A percentile compares a stretch with the other conserved stretches of the same genome.
phyloP scores from a whole-genome alignment of 2,113 vertebrate species.

The Donacobius atricapilla region DNA sequence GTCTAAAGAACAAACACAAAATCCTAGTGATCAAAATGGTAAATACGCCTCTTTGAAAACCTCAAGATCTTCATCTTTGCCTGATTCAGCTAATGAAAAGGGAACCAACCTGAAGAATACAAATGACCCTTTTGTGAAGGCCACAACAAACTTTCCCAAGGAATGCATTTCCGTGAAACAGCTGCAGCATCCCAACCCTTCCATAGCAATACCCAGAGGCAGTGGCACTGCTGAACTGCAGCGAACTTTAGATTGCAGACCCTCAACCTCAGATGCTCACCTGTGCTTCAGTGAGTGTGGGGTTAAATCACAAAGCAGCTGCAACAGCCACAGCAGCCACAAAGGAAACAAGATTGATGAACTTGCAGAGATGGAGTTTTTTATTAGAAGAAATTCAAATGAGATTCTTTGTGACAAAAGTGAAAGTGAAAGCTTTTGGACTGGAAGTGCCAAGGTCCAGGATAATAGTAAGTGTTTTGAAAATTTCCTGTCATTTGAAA shows the following conservation, averaged over 20 bases:
- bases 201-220: constrained; percentile 26
- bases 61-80: background rate
- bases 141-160: constrained; percentile 44
- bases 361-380: constrained; percentile 25
- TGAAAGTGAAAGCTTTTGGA: constrained; percentile 65
- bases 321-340: constrained; percentile 11
- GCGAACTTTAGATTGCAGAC: constrained; percentile 62
- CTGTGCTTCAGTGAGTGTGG: constrained; percentile 30
- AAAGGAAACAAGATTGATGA: constrained; percentile 52
- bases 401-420: constrained; percentile 44
- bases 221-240: constrained; percentile 50
- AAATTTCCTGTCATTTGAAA: background rate
- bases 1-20: constrained; percentile 55
- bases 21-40: constrained; percentile 38
- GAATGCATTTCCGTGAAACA: constrained; percentile 39
- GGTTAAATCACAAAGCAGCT: constrained; percentile 21
- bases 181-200: constrained; percentile 15
- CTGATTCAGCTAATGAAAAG: constrained; percentile 12
- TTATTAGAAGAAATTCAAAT: constrained; percentile 55
- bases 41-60: constrained; percentile 43
- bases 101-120: constrained; percentile 39
- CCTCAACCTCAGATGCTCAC: constrained; percentile 63
- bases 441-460: constrained; percentile 66
- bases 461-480: constrained; percentile 67
- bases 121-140: constrained; percentile 31